Evolutionary conservation across 2,888 invertebrate species (phyloP), one percentile per base, ranked within the genome.

Genomic region (Mechanitis messenoides): DNA sequence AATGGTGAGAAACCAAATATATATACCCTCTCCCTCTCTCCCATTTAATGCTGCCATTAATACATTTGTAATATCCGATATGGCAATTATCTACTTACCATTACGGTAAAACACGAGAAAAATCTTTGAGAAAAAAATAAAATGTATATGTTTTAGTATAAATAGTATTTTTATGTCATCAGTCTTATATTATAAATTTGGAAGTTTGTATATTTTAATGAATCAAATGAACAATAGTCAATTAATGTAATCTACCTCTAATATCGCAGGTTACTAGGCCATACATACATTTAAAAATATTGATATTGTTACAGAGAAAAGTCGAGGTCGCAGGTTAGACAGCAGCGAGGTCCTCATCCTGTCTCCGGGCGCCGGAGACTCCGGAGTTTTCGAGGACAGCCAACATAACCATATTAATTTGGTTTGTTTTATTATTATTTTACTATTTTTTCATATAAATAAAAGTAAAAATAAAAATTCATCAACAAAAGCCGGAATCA

Each of bases 271-370:
- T 20, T 1, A 46, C 12, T 11, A 20, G 20, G 4, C 2, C 4
- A 4, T 20, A 20, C 20, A 20, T 20, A 20, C 7, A 2, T 47
- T n/a, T 20, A 20, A n/a, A 6, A 45, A n/a, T 45, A 45, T 6
- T 31, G 9, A 31, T 50, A 31, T 50, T 31, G 7, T 50, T 7
- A 31, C 69, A 89, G 89, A 87, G 58, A 83, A 84, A 63, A 71
- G 80, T 2, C 84, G 89, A 3, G 85, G 86, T 0, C 93, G 95
- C 59, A 94, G 95, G 62, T 81, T 96, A 65, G 96, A 96, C 79
- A 96, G 96, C 79, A 96, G 96, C 73, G 96, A 96, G 78, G 96
- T 96, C 5, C 81, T 96, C 56, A 96, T 96, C 62, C 92, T 95
- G 46, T 95, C 94, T 71, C 94, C 95, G 9, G 93, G 93, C 56